Base-by-base conservation (phyloP, 2,797 vertebrate species). In the Cetoscarus ocellatus region DNA sequence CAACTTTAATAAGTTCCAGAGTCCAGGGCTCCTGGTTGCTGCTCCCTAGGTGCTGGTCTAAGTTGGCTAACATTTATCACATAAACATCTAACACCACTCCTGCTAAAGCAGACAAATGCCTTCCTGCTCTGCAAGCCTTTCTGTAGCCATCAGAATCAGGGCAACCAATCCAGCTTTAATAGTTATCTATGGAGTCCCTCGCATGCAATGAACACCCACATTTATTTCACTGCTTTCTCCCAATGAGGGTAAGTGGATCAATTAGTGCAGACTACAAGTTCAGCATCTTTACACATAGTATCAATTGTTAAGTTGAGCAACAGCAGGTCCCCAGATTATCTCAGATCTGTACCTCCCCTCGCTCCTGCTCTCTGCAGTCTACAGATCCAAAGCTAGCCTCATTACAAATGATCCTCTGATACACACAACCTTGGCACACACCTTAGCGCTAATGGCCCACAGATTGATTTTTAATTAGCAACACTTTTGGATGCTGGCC, bases 391-490 rank as follows among this genome's bases (percentile, higher is more conserved):
- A 91, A 95, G 94, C 83, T 80, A 85, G 91, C 92, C 96, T 97
- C 97, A 96, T 98, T 98, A 97, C 95, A 94, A 94, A 81, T 77
- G 95, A 94, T 95, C 94, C 95, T 94, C 85, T 94, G 94, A 97
- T 97, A 97, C 95, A 96, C 95, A 95, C 95, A 96, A 93, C 85
- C 94, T 94, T 93, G 93, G 95, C 96, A 93, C 94, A 95, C 95
- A 95, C 94, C 94, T 95, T 93, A 91, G 90, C 88, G 91, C 97
- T 98, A 99, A 99, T 98, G 96, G 96, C 94, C 86, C 92, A 90
- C 86, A 93, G 96, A 99, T 98, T 98, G 97, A 98, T 99, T 98
- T 97, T 96, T 98, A 98, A 99, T 99, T 98, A 98, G 96, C 95
- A 95, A 93, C 94, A 95, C 92, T 96, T 98, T 96, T 96, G 95